phyloP scores from a whole-genome alignment of 1,140 invertebrate genomes.

The Carcinoscorpius rotundicauda region DNA sequence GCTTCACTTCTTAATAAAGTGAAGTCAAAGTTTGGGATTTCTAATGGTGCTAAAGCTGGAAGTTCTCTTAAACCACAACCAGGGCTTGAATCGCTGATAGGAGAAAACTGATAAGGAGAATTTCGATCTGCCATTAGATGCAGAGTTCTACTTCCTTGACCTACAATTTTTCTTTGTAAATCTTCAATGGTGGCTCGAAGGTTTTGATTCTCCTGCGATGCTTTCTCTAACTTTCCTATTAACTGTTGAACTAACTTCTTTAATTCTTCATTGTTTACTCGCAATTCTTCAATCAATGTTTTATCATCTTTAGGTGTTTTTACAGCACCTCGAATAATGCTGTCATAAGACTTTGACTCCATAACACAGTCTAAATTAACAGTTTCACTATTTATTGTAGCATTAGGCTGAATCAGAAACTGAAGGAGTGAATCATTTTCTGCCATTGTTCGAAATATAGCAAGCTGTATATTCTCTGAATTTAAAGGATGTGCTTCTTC shows the following conservation, averaged over 20 bases:
- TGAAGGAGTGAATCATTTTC: conserved; percentile 14
- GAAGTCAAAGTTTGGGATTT: conserved; percentile 1
- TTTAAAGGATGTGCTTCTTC: neutral
- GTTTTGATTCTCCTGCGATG: conserved; percentile 2
- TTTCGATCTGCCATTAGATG: too few relatives aligned
- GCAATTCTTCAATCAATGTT: conserved; percentile 14
- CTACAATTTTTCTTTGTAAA: neutral
- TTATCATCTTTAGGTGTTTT: conserved; percentile 16
- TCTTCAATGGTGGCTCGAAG: neutral
- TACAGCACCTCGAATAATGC: neutral
- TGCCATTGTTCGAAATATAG: conserved; percentile 9
- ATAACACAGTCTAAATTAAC: neutral
- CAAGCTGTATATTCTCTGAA: conserved; percentile 3
- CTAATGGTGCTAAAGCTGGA: neutral
- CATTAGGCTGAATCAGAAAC: conserved; percentile 1
- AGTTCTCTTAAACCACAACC: neutral
- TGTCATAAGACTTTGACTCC: neutral
- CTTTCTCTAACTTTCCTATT: conserved; percentile 7
- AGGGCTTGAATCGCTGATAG: neutral
- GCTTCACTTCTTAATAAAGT: neutral
- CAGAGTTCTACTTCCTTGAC: too few relatives aligned
- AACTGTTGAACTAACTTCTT: conserved; percentile 9
- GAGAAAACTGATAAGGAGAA: neutral
- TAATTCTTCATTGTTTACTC: conserved; percentile 7
- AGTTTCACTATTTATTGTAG: neutral